Percentiles rank a stretch among this genome's conserved stretches.
Evolutionary conservation across 2,888 invertebrate species (phyloP).

Genomic region (Aethes cnicana): DNA sequence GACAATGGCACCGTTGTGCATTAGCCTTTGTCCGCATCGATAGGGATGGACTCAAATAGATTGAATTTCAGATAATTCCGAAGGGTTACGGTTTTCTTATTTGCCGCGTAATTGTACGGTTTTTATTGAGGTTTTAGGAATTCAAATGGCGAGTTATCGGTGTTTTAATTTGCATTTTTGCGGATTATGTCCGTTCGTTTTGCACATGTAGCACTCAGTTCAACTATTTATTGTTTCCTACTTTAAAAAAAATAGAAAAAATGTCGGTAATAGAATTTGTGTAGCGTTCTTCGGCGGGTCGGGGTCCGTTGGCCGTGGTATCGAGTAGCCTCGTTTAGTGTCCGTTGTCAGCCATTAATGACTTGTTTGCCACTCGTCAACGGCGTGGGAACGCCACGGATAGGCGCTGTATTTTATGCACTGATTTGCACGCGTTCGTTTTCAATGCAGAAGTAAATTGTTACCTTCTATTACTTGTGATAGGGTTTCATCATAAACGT

Average conservation of each 20-base stretch:
- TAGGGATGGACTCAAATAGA: slow-evolving; percentile 75
- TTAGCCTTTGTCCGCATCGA: slow-evolving; percentile 74
- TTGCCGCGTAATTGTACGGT: slow-evolving; percentile 37
- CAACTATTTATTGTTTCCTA: too few species aligned
- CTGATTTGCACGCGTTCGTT: too few species aligned
- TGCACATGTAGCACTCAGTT: slow-evolving; percentile 2
- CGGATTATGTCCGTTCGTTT: slow-evolving; percentile 26
- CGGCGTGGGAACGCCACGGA: slow-evolving; percentile 25
- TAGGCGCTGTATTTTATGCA: slow-evolving; percentile 16
- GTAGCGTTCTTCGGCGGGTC: slow-evolving; percentile 15
- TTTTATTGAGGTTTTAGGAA: slow-evolving; percentile 29
- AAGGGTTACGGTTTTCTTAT: slow-evolving; percentile 67
- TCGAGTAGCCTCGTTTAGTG: slow-evolving; percentile 27
- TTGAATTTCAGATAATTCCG: slow-evolving; percentile 77
- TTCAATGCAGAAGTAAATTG: too few species aligned
- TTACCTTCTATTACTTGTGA: too few species aligned
- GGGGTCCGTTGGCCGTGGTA: slow-evolving; percentile 27
- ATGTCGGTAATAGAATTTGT: slow-evolving; percentile 12
- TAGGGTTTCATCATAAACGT: too few species aligned
- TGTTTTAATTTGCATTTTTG: slow-evolving; percentile 23
- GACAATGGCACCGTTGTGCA: slow-evolving; percentile 67
- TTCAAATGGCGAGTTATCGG: slow-evolving; percentile 26
- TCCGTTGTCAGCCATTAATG: slow-evolving; percentile 28
- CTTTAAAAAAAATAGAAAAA: too few species aligned
- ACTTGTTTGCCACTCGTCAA: slow-evolving; percentile 19